A percentile compares a stretch with the other conserved stretches of the same genome.
These are phyloP conservation scores for Melanargia galathea DNA, from an alignment of 2,888 invertebrate species.

Conservation along the genomic window DNA sequence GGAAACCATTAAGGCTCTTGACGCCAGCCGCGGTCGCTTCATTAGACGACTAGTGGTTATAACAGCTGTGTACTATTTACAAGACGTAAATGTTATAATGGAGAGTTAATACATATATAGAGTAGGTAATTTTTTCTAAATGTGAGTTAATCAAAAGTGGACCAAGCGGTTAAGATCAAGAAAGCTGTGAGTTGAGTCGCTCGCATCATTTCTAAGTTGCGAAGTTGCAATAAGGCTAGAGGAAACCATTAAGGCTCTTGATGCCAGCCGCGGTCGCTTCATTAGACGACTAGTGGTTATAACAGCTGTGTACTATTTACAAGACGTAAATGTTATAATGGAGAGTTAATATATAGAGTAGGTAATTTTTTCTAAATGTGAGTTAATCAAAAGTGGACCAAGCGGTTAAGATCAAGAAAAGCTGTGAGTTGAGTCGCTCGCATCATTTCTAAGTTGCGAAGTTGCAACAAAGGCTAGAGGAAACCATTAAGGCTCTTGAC, in stretches of 20 bases:
- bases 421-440: conserved; percentile 23
- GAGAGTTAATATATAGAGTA: neutral
- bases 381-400: neutral
- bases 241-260: conserved; percentile 77
- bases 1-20: conserved; percentile 77
- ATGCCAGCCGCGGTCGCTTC: conserved; percentile 71
- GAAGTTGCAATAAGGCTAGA: conserved; percentile 76
- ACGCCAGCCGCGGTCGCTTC: conserved; percentile 71
- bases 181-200: conserved; percentile 18
- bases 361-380: neutral
- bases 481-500: conserved; percentile 76
- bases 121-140: neutral
- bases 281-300: conserved; percentile 55
- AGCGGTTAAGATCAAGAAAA: conserved; percentile 13
- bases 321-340: no score
- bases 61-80: neutral
- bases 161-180: neutral
- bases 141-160: neutral
- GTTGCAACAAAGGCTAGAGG: conserved; percentile 77
- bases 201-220: conserved; percentile 64
- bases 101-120: neutral
- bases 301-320: neutral
- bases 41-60: conserved; percentile 55
- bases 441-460: conserved; percentile 69
- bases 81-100: no score